Conservation (phyloP, 2,113 vertebrate species). For the Machaerirhynchus nigripectus region DNA sequence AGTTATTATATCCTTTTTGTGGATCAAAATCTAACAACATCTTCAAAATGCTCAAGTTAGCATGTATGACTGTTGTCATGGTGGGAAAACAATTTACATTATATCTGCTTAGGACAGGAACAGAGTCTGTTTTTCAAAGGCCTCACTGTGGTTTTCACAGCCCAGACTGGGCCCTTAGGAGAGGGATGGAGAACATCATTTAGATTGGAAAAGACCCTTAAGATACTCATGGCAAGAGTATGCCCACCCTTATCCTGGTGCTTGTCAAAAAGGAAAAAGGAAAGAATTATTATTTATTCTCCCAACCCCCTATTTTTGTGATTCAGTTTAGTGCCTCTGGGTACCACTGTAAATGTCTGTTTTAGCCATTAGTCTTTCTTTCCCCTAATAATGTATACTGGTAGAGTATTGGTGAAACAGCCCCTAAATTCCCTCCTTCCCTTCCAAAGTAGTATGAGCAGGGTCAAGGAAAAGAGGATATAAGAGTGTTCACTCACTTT, state of each 20-base stretch:
- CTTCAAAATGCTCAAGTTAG: background rate
- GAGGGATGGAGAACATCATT: background rate
- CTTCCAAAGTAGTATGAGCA: background rate
- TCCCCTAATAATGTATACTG: fast-evolving
- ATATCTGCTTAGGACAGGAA: background rate
- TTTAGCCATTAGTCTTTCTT: background rate
- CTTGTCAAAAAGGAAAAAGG: background rate
- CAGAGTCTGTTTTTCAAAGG: background rate
- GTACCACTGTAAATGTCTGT: background rate
- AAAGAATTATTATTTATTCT: background rate
- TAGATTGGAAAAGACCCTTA: background rate
- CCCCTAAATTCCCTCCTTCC: background rate
- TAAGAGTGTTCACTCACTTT: background rate
- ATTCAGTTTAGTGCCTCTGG: background rate
- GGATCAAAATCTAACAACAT: background rate
- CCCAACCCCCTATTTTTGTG: background rate
- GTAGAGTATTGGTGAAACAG: background rate
- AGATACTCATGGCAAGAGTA: background rate
- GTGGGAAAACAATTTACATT: background rate
- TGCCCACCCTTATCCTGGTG: background rate
- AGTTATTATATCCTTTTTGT: background rate
- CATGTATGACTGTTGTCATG: background rate
- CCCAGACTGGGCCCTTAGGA: background rate
- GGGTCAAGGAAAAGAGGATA: background rate
- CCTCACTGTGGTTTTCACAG: background rate